phyloP scores from a whole-genome alignment of 2,888 invertebrate species.

The Drosophila leonis region DNA sequence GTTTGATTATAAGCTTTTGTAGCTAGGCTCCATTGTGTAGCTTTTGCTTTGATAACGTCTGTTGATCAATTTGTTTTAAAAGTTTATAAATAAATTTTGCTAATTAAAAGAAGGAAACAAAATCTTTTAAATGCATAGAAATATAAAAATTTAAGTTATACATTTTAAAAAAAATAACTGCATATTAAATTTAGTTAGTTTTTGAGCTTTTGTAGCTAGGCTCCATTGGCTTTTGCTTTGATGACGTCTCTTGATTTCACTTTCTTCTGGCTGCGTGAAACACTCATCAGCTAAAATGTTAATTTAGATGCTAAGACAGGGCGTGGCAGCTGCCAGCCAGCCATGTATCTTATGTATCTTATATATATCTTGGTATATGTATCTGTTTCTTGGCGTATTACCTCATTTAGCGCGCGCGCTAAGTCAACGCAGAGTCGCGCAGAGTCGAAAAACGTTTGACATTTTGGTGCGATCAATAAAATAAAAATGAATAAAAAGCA shows the following conservation, averaged over 20 bases:
- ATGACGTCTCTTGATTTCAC: conserved; percentile 59
- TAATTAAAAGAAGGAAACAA: background rate
- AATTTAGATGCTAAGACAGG: conserved; percentile 60
- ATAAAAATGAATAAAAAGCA: conserved; percentile 60
- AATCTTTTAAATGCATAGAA: background rate
- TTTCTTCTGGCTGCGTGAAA: conserved; percentile 54
- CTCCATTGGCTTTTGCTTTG: background rate
- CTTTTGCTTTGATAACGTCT: background rate
- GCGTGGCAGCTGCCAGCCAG: conserved; percentile 50
- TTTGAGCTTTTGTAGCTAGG: background rate
- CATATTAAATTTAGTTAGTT: background rate
- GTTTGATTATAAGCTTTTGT: background rate
- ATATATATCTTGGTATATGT: conserved; percentile 6
- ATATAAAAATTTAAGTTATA: no score
- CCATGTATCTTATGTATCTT: conserved; percentile 1
- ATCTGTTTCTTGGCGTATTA: conserved; percentile 56
- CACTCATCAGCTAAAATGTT: conserved; percentile 62
- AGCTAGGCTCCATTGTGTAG: background rate
- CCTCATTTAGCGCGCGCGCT: conserved; percentile 66
- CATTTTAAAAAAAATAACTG: background rate
- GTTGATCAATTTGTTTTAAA: background rate
- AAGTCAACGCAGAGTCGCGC: conserved; percentile 38
- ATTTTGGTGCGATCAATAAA: conserved; percentile 79
- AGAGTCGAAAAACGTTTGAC: conserved; percentile 76
- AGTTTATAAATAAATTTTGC: background rate